Base-by-base conservation (phyloP, 2,797 vertebrate species). In the Capromys pilorides region DNA sequence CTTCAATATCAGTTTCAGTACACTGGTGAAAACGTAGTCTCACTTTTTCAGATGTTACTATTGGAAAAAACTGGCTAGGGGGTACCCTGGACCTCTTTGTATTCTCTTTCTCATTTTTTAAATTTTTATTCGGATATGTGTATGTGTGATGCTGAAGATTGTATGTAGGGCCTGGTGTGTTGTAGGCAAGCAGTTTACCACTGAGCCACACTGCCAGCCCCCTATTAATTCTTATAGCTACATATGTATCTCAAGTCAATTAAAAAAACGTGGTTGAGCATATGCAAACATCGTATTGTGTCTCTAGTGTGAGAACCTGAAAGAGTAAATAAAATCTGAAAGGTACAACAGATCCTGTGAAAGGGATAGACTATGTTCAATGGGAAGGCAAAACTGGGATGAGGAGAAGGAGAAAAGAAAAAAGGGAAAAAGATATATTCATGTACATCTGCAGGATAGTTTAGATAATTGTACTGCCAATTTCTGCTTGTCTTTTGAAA, bases 171-270 rank as follows among this genome's bases (percentile, higher is more conserved):
- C 51, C 24, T 21, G 11, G 7, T 1, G 21, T 7, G 11, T 67
- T 51, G 12, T 39, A 8, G 8, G 24, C 22, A 31, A 79, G 51
- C 22, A 19, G 45, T 82, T n/a, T 64, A 51, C n/a, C 41, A 82
- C n/a, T 49, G 33, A 88, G 28, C 14, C 19, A 54, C 57, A 67
- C 31, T 54, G 1, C 22, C 51, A 54, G 2, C 7, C 18, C 79
- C 79, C 86, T 13, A 62, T 91, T 89, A 71, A 49, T 93, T 93
- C 62, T 87, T 87, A 84, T 31, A 86, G 80, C 5, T 95, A 14
- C 49, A 41, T 49, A 4, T 71, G 51, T 84, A 73, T 84, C 45
- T 86, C 39, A 6, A 86, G 88, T 73, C n/a, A 92, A 92, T 86
- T 18, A 14, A 88, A 90, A 90, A 94, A 94, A 8, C 16, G 73